Percentiles rank a stretch among this genome's conserved stretches.
phyloP scores from a whole-genome alignment of 2,888 invertebrate genomes.

The Notodonta dromedarius region DNA sequence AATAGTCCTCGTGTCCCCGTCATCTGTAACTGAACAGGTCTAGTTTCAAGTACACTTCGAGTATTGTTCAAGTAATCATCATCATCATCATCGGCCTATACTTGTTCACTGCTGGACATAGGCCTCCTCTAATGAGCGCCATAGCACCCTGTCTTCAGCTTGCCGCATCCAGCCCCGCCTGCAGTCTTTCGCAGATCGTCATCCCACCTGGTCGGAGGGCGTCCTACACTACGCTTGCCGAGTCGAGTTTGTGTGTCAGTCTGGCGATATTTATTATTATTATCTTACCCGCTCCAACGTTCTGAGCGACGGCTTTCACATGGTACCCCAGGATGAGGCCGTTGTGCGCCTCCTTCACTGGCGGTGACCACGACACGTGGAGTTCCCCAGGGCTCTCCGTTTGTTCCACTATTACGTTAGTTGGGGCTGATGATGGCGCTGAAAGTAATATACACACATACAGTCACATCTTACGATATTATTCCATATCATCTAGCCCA shows the following conservation, averaged over 20 bases:
- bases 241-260: no score
- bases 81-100: no score
- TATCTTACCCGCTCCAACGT: conserved; percentile 48
- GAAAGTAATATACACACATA: conserved; percentile 24
- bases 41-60: neutral
- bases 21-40: conserved; percentile 55
- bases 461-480: no score
- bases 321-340: conserved; percentile 74
- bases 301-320: conserved; percentile 72
- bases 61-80: neutral
- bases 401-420: conserved; percentile 68
- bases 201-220: no score
- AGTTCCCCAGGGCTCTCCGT: conserved; percentile 75
- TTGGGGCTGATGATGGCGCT: conserved; percentile 75
- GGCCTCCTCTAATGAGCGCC: no score
- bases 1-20: conserved; percentile 64
- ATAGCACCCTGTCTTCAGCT: no score
- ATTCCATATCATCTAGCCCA: no score
- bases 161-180: no score
- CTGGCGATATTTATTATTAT: no score
- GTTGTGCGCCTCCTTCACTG: conserved; percentile 69
- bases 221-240: no score
- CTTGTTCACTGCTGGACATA: no score
- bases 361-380: conserved; percentile 69
- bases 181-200: no score